Conservation (phyloP, 2,113 vertebrate genomes). For the Cercocebus atys region DNA sequence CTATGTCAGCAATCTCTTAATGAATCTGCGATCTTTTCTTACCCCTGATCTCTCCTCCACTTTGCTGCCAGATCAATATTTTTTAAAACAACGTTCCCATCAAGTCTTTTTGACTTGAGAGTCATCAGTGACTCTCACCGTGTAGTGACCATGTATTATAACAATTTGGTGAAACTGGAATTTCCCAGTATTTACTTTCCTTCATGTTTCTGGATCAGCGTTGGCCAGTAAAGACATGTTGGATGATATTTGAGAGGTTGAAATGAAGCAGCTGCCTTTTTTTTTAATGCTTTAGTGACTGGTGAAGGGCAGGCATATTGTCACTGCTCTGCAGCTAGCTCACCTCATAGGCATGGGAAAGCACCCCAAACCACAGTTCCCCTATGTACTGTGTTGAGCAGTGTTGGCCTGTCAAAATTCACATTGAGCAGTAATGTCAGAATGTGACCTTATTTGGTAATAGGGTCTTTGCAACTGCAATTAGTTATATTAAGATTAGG, state of each 20-base stretch:
- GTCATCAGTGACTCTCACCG: not conserved
- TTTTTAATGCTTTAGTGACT: not conserved
- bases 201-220: not conserved
- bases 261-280: not conserved
- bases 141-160: not conserved
- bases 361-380: not conserved
- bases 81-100: slow-evolving; percentile 9
- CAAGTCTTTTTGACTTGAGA: not conserved
- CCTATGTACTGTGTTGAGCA: not conserved
- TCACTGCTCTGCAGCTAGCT: not conserved
- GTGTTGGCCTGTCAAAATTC: not conserved
- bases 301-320: not conserved
- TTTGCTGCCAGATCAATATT: not conserved
- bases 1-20: not conserved
- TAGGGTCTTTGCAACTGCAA: not conserved
- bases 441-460: not conserved
- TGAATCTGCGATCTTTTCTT: not conserved
- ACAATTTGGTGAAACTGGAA: not conserved
- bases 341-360: not conserved
- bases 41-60: not conserved
- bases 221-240: not conserved
- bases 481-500: not conserved
- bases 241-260: not conserved
- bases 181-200: not conserved
- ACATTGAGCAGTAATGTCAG: not conserved